phyloP scores from a whole-genome alignment of 2,797 vertebrate species.

The Xiphorhynchus erythropygius region DNA sequence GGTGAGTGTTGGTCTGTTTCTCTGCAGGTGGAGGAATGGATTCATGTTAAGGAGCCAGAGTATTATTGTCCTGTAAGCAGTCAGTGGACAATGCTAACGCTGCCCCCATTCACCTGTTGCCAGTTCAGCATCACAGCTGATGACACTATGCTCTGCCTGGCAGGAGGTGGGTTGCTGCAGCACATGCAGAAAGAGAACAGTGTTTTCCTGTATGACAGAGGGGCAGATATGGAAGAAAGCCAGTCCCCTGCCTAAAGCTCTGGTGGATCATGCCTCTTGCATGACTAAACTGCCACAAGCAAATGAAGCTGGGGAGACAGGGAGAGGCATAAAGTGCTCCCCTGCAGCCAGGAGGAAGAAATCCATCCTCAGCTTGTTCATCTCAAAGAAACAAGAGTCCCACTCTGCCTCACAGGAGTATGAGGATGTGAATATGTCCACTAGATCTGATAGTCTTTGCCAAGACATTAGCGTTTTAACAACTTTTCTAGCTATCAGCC shows the following conservation, averaged over 20 bases:
- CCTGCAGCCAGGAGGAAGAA: not conserved
- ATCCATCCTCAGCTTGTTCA: slow-evolving; percentile 12
- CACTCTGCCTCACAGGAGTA: not conserved
- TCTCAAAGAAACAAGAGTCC: not conserved
- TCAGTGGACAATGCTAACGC: slow-evolving; percentile 50
- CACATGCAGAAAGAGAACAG: slow-evolving; percentile 33
- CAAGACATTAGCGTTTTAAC: not conserved
- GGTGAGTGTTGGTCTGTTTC: not conserved
- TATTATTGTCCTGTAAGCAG: slow-evolving; percentile 56
- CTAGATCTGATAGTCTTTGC: not conserved
- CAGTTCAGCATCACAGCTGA: slow-evolving; percentile 54
- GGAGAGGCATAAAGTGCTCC: not conserved
- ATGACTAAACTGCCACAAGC: slow-evolving; percentile 1
- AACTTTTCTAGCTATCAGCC: not conserved
- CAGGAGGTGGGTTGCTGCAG: slow-evolving; percentile 37
- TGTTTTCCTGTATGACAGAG: slow-evolving; percentile 44
- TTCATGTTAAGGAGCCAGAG: slow-evolving; percentile 45
- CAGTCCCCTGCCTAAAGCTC: slow-evolving; percentile 28
- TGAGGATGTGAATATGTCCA: not conserved
- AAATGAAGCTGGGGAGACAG: not conserved
- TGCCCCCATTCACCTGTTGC: slow-evolving; percentile 21
- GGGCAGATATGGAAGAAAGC: slow-evolving; percentile 16
- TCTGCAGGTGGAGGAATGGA: slow-evolving; percentile 43
- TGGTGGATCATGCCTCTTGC: slow-evolving; percentile 60
- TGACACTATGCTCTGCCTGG: not conserved